Conservation (phyloP, 2,797 vertebrate species). For the Onychomys leucogaster region DNA sequence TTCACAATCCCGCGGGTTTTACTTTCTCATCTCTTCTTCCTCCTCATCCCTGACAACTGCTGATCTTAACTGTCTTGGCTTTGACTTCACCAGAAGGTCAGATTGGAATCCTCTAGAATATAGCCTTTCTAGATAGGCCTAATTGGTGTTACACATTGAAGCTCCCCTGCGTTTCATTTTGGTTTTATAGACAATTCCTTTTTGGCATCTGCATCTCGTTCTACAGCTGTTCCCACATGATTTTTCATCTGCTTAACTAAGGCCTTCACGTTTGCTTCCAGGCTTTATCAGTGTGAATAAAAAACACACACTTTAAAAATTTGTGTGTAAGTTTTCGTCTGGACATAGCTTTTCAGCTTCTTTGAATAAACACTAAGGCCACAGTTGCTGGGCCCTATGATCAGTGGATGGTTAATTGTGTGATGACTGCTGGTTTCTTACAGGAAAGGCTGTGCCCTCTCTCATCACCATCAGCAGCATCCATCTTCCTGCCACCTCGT, state of each 20-base stretch:
- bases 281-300: not conserved
- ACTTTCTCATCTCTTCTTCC: not conserved
- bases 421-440: not conserved
- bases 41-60: not conserved
- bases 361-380: not conserved
- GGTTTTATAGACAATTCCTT: not conserved
- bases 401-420: conserved; percentile 35
- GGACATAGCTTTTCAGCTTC: conserved; percentile 20
- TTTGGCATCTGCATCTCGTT: not conserved
- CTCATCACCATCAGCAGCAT: not conserved
- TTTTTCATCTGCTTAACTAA: not conserved
- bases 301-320: not conserved
- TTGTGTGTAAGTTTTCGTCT: conserved; percentile 1
- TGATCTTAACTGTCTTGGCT: not conserved
- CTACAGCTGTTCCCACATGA: not conserved
- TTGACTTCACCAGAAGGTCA: not conserved
- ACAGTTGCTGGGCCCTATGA: not conserved
- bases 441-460: not conserved
- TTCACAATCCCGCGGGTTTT: not conserved
- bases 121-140: not conserved
- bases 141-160: not conserved
- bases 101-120: not conserved
- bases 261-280: not conserved
- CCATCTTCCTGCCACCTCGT: not conserved
- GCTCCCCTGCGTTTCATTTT: not conserved